Evolutionary conservation across 2,113 vertebrate species (phyloP), one percentile per base, ranked within the genome.

Genomic region (Epinephelus cyanopodus): DNA sequence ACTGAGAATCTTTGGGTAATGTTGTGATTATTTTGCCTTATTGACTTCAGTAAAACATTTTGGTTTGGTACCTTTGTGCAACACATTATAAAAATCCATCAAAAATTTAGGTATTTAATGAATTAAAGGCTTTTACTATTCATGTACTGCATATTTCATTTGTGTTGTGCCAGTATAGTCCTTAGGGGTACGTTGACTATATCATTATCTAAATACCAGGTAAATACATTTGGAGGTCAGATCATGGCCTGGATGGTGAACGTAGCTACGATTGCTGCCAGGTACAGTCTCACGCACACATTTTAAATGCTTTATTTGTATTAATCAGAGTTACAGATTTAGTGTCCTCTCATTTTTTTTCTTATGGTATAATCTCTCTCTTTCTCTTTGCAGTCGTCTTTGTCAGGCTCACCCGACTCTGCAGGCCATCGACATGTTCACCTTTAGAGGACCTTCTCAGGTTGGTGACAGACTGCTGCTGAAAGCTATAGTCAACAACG

Each of bases 161-260:
- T 39, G 19, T 54, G 33, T n/a, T 47, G 23, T 58, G 12, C 45
- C 10, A 18, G 19, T 21, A 2, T 8, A 6, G 18, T 45, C 14
- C 12, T 45, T 2, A 29, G 17, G 13, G 19, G 14, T 17, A 29
- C 6, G 5, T 18, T 57, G 6, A 33, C 12, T 17, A 5, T 45
- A 14, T 82, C 27, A 11, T 61, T 68, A 21, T 74, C 8, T 52
- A 1, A 53, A 29, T 95, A 96, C 84, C 97, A 98, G 94, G 95
- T 97, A 62, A 97, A 97, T 77, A 98, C 98, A 1, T 99, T 99
- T 0, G 98, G 98, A 21, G 98, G 98, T 57, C 98, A 99, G 93
- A 99, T 99, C 94, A 99, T 99, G 98, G 97, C 97, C 81, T 99
- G 98, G 98, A 99, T 99, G 98, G 97, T 98, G 88, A 99, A 98